Base-by-base conservation (phyloP, 1,140 invertebrate genomes). In the Aradophagus sp. region DNA sequence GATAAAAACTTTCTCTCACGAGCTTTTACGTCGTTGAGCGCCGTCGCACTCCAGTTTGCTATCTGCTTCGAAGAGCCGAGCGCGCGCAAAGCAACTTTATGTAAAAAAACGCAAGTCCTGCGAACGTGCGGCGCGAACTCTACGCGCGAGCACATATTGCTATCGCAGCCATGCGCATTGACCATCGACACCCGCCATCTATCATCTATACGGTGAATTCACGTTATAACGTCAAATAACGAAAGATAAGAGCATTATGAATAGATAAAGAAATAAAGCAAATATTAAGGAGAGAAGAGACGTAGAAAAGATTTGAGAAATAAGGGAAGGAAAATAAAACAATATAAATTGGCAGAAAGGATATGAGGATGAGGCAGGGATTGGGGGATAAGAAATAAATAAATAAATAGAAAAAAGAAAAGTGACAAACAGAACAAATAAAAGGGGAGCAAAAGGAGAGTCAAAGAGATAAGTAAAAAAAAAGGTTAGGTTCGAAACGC, bases 1-100 rank as follows among this genome's bases (percentile, higher is more conserved):
- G 44, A 44, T 66, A 50, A 42, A 63, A 66, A 66, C 62, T 48
- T 56, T 66, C 52, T 44, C 44, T 32, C 39, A 35, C 52, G 23
- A 29, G 44, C 17, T 55, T 32, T 27, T 8, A n/a, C n/a, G n/a
- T n/a, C n/a, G n/a, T 36, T 12, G 14, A n/a, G 31, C 26, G 39
- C 20, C 42, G 8, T 29, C 19, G 27, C 41, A 23, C 38, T 44
- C n/a, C 29, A 10, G 31, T 31, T 23, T 32, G 38, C 41, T 38
- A 5, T 5, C 17, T 39, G n/a, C 32, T 0, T 20, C 29, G 35
- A 52, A 38, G 42, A 16, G 16, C 42, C 27, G 45, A 7, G 14
- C 20, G 34, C 42, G 52, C 52, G 32, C 53, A 23, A 38, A 36
- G 55, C 42, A 19, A 58, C 14, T 34, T 34, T 58, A 39, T 38